Percentiles rank a stretch among this genome's conserved stretches.
These are phyloP conservation scores for Nesidiocoris tenuis DNA, from an alignment of 2,888 invertebrate species.

Conservation along the genomic window DNA sequence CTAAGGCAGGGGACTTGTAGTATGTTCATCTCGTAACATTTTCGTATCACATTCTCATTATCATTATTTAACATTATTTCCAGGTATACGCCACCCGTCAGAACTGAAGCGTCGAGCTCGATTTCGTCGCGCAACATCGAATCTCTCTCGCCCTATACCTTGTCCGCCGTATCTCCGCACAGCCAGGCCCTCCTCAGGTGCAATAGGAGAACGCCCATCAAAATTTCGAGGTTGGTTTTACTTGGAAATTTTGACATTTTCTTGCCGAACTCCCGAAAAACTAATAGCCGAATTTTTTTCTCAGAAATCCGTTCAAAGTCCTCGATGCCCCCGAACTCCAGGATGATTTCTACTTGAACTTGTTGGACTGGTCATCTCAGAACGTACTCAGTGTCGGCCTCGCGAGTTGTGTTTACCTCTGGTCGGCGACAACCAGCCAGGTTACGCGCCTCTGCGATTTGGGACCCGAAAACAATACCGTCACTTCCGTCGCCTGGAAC, in stretches of 20 bases:
- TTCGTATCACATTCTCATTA: too few relatives aligned
- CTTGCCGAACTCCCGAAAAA: too few relatives aligned
- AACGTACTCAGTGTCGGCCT: slow-evolving; percentile 97
- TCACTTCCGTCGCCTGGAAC: slow-evolving; percentile 98
- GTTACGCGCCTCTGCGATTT: slow-evolving; percentile 94
- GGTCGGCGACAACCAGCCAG: slow-evolving; percentile 98
- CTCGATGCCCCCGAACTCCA: slow-evolving; percentile 94
- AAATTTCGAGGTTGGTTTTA: slow-evolving; percentile 75
- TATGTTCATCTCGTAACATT: background rate
- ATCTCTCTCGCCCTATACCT: slow-evolving; percentile 81
- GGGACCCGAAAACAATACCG: slow-evolving; percentile 83
- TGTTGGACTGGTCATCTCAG: slow-evolving; percentile 99
- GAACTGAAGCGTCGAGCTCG: background rate
- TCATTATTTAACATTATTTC: too few relatives aligned
- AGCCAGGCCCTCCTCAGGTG: slow-evolving; percentile 91
- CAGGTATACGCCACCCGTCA: too few relatives aligned
- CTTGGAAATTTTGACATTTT: too few relatives aligned
- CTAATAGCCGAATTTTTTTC: too few relatives aligned
- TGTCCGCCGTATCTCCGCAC: slow-evolving; percentile 92
- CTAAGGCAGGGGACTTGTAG: too few relatives aligned
- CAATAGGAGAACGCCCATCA: slow-evolving; percentile 91
- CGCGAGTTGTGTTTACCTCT: slow-evolving; percentile 95
- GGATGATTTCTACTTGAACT: slow-evolving; percentile 97
- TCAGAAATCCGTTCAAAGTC: slow-evolving; percentile 92
- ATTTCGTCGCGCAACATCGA: slow-evolving; percentile 40